Percentiles rank a stretch among this genome's conserved stretches.
These are phyloP conservation scores for Drosophila serrata DNA, from an alignment of 1,140 invertebrate species.

Conservation along the genomic window DNA sequence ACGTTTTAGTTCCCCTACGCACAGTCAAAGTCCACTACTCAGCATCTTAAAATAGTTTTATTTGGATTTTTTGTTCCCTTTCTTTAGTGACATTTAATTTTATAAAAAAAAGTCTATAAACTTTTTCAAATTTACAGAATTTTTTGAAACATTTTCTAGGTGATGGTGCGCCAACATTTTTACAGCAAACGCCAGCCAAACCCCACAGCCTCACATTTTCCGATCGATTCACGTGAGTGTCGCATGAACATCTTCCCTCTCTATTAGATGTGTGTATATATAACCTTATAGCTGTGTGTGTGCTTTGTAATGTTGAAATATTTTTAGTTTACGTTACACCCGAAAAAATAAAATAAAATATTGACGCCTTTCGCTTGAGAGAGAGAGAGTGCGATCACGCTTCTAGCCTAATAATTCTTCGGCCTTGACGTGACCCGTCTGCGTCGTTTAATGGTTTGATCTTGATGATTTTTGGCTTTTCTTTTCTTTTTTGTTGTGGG, in stretches of 20 bases:
- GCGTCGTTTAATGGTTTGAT: conserved; percentile 43
- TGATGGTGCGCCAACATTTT: conserved; percentile 48
- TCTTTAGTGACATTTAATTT: background rate
- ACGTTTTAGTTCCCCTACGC: conserved; percentile 14
- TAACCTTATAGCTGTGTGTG: conserved; percentile 33
- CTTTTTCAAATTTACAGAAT: conserved; percentile 3
- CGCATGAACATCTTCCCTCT: conserved; percentile 51
- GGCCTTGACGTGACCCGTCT: conserved; percentile 71
- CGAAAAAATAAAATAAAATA: conserved; percentile 33
- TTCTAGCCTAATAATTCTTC: conserved; percentile 58
- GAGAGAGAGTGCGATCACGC: conserved; percentile 43
- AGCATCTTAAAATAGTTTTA: conserved; percentile 38
- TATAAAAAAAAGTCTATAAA: conserved; percentile 1
- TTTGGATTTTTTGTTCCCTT: background rate
- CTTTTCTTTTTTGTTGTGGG: conserved; percentile 6
- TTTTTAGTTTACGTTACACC: conserved; percentile 55
- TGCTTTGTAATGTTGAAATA: conserved; percentile 68
- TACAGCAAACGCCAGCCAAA: conserved; percentile 21
- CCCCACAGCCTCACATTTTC: conserved; percentile 34
- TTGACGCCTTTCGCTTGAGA: conserved; percentile 41
- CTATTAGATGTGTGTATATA: conserved; percentile 34
- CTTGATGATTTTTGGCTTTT: conserved; percentile 36
- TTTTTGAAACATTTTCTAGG: conserved; percentile 1
- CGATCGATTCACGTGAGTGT: conserved; percentile 57
- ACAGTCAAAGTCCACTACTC: conserved; percentile 34